phyloP scores from a whole-genome alignment of 2,797 vertebrate species.

The Centroberyx gerrardi region DNA sequence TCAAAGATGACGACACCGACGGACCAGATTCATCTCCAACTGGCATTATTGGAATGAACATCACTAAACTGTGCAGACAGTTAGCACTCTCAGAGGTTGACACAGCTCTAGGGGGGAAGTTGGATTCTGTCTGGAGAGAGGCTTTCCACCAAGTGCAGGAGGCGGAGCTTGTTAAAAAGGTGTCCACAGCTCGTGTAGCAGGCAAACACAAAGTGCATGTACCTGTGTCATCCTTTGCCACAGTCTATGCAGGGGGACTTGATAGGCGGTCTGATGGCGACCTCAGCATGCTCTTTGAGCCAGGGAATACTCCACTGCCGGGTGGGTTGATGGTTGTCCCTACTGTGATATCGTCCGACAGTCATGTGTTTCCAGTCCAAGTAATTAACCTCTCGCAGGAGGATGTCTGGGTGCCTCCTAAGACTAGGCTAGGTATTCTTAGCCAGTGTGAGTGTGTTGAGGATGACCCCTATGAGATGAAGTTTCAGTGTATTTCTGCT shows the following conservation, averaged over 20 bases:
- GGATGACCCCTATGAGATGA: too few species aligned
- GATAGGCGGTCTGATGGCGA: not conserved
- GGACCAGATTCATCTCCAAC: conserved; percentile 4
- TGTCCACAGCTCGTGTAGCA: not conserved
- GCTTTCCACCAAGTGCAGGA: conserved; percentile 22
- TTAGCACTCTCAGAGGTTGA: conserved; percentile 24
- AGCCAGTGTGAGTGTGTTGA: conserved; percentile 1
- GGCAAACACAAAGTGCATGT: conserved; percentile 13
- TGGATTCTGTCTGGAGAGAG: conserved; percentile 23
- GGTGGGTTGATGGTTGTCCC: conserved; percentile 15
- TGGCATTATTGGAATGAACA: conserved; percentile 35
- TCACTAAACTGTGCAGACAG: conserved; percentile 24
- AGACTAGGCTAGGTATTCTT: conserved; percentile 4
- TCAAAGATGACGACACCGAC: not conserved
- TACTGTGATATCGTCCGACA: not conserved
- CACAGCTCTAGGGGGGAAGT: conserved; percentile 3
- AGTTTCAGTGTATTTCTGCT: too few species aligned
- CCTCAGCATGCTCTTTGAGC: conserved; percentile 12
- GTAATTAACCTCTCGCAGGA: conserved; percentile 7
- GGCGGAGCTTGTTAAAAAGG: not conserved
- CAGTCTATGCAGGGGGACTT: conserved; percentile 5
- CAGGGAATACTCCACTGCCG: conserved; percentile 1
- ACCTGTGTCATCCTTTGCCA: conserved; percentile 9
- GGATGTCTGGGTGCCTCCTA: conserved; percentile 19
- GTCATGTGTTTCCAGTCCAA: conserved; percentile 17